Base-by-base conservation (phyloP, 2,888 invertebrate species). In the Coremacera marginata region DNA sequence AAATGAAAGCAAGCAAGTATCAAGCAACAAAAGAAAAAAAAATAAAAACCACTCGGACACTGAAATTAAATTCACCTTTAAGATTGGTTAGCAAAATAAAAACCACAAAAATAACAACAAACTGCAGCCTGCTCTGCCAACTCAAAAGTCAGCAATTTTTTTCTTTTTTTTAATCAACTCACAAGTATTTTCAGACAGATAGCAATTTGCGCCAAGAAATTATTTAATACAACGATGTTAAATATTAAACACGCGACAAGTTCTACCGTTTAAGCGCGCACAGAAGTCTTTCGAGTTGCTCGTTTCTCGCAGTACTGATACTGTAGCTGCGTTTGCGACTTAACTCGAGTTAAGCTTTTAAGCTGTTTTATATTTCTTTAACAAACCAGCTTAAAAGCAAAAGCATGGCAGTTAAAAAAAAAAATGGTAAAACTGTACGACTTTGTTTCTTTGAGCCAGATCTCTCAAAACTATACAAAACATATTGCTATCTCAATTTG, bases 21-120 rank as follows among this genome's bases (percentile, higher is more conserved):
- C 2, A 25, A 2, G 8, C 49, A 65, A 34, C 3, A 1, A 49
- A 60, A 60, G n/a, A 27, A 14, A 44, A 37, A 37, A 0, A 25
- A 27, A 37, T 34, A 65, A 14, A 55, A 37, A 22, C 52, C 16
- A 73, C 51, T 62, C 52, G 65, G 34, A 19, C 60, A 9, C 44
- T 57, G 25, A 8, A 37, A 52, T 67, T 34, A 37, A 74, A 74
- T 73, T 74, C 67, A 65, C 67, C 74, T 74, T 67, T 22, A 74
- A 67, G 37, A 65, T 34, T 67, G 49, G 14, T 14, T 19, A n/a
- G 44, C 55, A 67, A 65, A 68, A 25, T 16, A 27, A 31, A 31
- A 67, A 74, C 34, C 19, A 52, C 63, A 19, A 37, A 27, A 49
- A 37, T 19, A 34, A 70, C 25, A 51, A 44, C 25, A 71, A 34